Percentiles rank a stretch among this genome's conserved stretches.
Conservation (phyloP, 1,140 invertebrate species). For the Achroia grisella region DNA sequence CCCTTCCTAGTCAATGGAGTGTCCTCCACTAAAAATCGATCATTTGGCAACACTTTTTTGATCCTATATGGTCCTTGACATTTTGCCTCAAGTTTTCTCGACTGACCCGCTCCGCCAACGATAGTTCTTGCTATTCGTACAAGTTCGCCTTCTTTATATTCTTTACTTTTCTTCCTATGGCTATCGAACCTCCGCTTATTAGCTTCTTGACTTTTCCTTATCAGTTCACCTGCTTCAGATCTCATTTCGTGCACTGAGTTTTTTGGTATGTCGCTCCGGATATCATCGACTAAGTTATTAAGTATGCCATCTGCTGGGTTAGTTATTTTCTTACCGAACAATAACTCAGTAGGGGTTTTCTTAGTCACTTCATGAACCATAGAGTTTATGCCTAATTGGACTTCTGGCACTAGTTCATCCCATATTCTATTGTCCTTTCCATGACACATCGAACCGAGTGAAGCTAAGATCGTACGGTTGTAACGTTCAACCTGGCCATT, state of each 20-base stretch:
- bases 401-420: not conserved
- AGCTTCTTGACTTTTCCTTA: not conserved
- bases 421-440: not conserved
- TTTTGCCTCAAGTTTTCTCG: constrained; percentile 3
- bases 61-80: constrained; percentile 2
- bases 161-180: not conserved
- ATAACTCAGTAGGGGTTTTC: not conserved
- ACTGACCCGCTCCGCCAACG: not conserved
- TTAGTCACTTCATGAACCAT: not conserved
- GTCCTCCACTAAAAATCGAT: not conserved
- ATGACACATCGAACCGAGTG: not conserved
- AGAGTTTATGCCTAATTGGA: not conserved
- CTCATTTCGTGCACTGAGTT: not conserved
- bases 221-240: not conserved
- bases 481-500: constrained; percentile 9
- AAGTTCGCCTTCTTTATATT: not conserved
- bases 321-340: not conserved
- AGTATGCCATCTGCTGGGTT: not conserved
- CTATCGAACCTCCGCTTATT: not conserved
- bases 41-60: not conserved
- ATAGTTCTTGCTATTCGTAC: too few species aligned
- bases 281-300: not conserved
- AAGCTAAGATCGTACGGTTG: constrained; percentile 2
- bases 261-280: not conserved
- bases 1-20: not conserved